A percentile compares a stretch with the other conserved stretches of the same genome.
Conservation (phyloP, 2,797 vertebrate genomes). For the Adelosebastes latens region DNA sequence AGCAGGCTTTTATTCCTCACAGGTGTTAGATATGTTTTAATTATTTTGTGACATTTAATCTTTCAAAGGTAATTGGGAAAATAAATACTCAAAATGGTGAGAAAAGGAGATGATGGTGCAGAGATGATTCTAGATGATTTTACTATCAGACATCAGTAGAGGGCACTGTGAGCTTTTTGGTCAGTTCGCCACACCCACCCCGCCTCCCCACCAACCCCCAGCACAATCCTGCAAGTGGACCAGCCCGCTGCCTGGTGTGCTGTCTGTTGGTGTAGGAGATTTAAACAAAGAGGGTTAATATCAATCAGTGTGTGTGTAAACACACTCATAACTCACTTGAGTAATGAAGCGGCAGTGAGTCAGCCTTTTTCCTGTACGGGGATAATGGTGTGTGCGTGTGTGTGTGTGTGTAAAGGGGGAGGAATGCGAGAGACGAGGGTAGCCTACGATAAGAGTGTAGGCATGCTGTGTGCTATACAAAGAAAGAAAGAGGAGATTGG, state of each 20-base stretch:
- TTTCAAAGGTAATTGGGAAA: background rate
- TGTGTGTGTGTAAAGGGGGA: constrained; percentile 8
- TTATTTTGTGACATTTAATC: background rate
- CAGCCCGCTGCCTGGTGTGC: constrained; percentile 28
- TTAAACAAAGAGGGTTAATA: constrained; percentile 81
- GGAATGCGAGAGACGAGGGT: constrained; percentile 46
- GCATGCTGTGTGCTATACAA: constrained; percentile 49
- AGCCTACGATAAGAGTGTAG: constrained; percentile 38
- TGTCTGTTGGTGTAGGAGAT: constrained; percentile 69
- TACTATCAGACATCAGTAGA: constrained; percentile 72
- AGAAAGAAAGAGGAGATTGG: constrained; percentile 37
- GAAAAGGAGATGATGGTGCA: background rate
- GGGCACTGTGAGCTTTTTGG: constrained; percentile 81
- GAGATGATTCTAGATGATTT: constrained; percentile 11
- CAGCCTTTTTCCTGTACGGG: constrained; percentile 63
- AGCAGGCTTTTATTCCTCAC: background rate
- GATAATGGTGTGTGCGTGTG: constrained; percentile 35
- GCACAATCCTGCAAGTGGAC: constrained; percentile 45
- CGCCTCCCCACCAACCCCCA: background rate
- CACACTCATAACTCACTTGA: constrained; percentile 76
- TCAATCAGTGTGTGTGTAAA: constrained; percentile 79
- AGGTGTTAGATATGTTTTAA: background rate
- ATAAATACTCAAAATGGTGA: background rate
- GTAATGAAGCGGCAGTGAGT: constrained; percentile 79
- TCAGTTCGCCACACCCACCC: constrained; percentile 13